Base-by-base conservation (phyloP, 2,113 vertebrate species). In the Chitala chitala region DNA sequence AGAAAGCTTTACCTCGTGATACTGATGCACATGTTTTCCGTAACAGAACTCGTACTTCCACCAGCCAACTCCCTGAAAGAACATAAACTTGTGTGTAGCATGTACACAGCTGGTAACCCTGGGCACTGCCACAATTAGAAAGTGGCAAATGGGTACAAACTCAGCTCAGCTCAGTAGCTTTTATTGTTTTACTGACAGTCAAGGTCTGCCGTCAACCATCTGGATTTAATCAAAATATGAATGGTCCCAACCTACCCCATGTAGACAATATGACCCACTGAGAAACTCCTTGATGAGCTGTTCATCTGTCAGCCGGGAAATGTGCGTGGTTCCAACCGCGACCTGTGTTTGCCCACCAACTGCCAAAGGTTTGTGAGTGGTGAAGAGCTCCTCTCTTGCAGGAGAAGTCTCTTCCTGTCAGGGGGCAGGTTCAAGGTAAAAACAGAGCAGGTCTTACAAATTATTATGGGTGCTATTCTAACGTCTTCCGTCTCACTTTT, bases 31-130 rank as follows among this genome's bases (percentile, higher is more conserved):
- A 0, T 99, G 92, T 82, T 90, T 98, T 75, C 98, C 96, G 0
- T 99, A 99, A 86, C 98, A 99, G 90, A 99, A 98, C 82, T 99
- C 98, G 0, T 99, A 98, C 82, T 98, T 99, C 98, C 98, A 99
- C 98, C 98, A 99, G 7, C 98, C 98, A 24, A 99, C 96, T 0
- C 97, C 98, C 98, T 99, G 82, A 70, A 83, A 69, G 78, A 46
- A 71, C 17, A 75, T 40, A 77, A 10, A 81, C 58, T 77, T 3
- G 15, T 8, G 17, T n/a, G 22, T 5, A n/a, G 22, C 4, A 54
- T 17, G 8, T n/a, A 5, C 17, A 54, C 4, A 54, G 17, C 20
- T 53, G 15, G 33, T 33, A 38, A 38, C 38, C 38, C 59, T 36
- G 33, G 13, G 20, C n/a, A n/a, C n/a, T n/a, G n/a, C n/a, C n/a